phyloP scores from a whole-genome alignment of 2,888 invertebrate genomes.

The Rhingia campestris region DNA sequence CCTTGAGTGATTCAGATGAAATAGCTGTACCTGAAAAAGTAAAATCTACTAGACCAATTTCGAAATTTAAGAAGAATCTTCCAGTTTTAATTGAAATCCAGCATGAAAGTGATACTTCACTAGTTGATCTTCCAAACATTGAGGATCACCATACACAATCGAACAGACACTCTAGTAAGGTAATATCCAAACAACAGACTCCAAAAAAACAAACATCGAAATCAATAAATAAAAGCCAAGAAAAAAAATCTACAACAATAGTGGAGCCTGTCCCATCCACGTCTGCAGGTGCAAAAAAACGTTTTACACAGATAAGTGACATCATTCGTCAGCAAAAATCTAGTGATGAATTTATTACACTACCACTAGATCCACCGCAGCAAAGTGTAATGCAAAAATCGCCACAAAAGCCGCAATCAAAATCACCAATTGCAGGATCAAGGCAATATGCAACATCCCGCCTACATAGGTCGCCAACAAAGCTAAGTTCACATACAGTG shows the following conservation, averaged over 20 bases:
- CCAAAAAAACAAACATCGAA: background rate
- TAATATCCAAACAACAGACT: background rate
- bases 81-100: slow-evolving; percentile 3
- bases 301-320: slow-evolving; percentile 65
- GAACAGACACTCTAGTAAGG: background rate
- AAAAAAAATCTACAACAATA: background rate
- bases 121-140: background rate
- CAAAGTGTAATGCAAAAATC: background rate
- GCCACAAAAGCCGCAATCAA: slow-evolving; percentile 8
- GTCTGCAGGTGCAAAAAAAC: slow-evolving; percentile 7
- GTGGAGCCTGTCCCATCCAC: slow-evolving; percentile 3
- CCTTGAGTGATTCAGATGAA: slow-evolving; percentile 12
- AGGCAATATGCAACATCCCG: background rate
- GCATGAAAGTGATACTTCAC: background rate
- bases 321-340: slow-evolving; percentile 49
- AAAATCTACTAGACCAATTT: background rate
- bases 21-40: background rate
- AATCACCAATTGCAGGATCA: background rate
- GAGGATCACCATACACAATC: background rate
- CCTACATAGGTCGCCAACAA: background rate
- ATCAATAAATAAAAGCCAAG: background rate
- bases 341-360: background rate
- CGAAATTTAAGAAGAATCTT: background rate
- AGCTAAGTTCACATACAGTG: slow-evolving; percentile 11
- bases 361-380: background rate